Percentiles rank a stretch among this genome's conserved stretches.
Conservation (phyloP, 1,140 invertebrate species). For the Aphidius gifuensis region DNA sequence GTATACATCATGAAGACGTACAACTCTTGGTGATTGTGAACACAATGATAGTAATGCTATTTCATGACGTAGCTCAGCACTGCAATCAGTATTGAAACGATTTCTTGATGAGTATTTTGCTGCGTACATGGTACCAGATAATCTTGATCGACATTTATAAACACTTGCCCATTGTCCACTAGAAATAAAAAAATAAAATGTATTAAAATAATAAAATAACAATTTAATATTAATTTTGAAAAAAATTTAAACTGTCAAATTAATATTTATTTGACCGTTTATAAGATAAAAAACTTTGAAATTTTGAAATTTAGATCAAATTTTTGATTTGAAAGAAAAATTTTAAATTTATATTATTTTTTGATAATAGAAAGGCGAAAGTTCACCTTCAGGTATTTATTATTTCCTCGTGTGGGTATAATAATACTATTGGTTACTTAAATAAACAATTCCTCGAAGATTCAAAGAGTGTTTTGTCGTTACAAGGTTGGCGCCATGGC, state of each 20-base stretch:
- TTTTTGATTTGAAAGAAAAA: no score
- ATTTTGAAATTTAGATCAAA: no score
- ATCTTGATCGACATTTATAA: constrained; percentile 62
- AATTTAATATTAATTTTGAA: not conserved
- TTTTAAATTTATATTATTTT: no score
- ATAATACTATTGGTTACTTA: no score
- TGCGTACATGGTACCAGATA: constrained; percentile 64
- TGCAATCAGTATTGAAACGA: constrained; percentile 63
- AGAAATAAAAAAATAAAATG: constrained; percentile 28
- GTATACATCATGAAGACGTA: constrained; percentile 71
- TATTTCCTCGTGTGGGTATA: no score
- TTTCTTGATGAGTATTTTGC: constrained; percentile 73
- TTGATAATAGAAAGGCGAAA: no score
- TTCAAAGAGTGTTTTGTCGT: constrained; percentile 12
- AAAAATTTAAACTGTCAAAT: constrained; percentile 18
- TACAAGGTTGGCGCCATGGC: constrained; percentile 24
- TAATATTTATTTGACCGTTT: not conserved
- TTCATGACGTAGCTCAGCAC: constrained; percentile 65
- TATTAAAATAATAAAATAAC: constrained; percentile 2
- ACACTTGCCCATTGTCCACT: constrained; percentile 79
- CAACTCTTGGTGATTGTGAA: constrained; percentile 62
- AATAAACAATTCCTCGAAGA: no score
- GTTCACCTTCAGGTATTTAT: no score
- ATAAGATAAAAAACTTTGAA: not conserved
- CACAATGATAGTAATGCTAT: constrained; percentile 67